Percentiles rank a stretch among this genome's conserved stretches.
Conservation (phyloP, 1,140 invertebrate species). For the Cherax quadricarinatus region DNA sequence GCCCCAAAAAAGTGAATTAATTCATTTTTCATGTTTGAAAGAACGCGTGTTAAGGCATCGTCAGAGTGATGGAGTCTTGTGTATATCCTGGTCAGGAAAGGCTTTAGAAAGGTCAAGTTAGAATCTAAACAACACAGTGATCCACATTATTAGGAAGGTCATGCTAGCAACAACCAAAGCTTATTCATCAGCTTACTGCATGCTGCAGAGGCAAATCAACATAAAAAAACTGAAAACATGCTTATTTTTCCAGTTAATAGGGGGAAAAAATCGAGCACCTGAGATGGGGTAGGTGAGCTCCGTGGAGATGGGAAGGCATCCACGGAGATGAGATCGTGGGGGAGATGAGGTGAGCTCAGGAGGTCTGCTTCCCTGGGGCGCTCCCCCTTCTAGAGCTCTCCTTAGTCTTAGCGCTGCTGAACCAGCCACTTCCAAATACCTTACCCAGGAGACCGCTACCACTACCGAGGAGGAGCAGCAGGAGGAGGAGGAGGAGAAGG, state of each 20-base stretch:
- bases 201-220: neutral
- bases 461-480: conserved; percentile 27
- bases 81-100: too few relatives aligned
- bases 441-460: conserved; percentile 69
- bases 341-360: neutral
- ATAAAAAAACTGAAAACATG: neutral
- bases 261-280: conserved; percentile 33
- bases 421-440: conserved; percentile 72
- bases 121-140: too few relatives aligned
- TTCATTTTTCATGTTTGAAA: too few relatives aligned
- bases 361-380: conserved; percentile 47
- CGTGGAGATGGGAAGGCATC: neutral
- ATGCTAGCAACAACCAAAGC: neutral
- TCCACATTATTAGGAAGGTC: neutral
- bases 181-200: neutral
- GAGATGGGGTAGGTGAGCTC: conserved; percentile 2
- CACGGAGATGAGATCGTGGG: conserved; percentile 28
- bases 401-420: conserved; percentile 60
- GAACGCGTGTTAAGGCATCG: too few relatives aligned
- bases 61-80: too few relatives aligned
- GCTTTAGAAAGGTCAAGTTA: neutral
- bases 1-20: too few relatives aligned
- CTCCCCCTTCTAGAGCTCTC: conserved; percentile 56
- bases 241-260: neutral
- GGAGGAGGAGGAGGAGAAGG: neutral